Evolutionary conservation across 2,888 invertebrate genomes (phyloP).

Genomic region (Athalia cordata): DNA sequence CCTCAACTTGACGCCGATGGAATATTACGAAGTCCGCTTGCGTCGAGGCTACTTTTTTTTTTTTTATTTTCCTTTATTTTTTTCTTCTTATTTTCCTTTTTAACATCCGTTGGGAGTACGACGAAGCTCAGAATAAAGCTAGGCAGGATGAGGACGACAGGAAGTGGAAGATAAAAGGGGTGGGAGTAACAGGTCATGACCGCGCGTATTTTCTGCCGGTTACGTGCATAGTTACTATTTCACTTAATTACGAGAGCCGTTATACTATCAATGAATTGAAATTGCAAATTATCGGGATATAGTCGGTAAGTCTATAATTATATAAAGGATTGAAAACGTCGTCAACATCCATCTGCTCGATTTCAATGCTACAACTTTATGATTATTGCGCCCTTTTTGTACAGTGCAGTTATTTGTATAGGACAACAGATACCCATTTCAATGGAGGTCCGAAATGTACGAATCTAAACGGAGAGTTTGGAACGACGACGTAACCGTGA

Average conservation of each 20-base stretch:
- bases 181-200: not conserved
- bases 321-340: not conserved
- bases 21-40: constrained; percentile 56
- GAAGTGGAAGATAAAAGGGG: not conserved
- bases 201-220: not conserved
- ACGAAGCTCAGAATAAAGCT: not conserved
- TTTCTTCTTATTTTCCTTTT: not conserved
- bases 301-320: not conserved
- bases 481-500: not conserved
- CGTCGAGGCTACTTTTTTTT: constrained; percentile 24
- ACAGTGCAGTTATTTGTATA: not conserved
- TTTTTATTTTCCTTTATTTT: too few species aligned
- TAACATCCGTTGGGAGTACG: constrained; percentile 30
- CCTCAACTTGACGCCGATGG: constrained; percentile 58
- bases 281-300: not conserved
- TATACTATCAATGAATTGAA: too few species aligned
- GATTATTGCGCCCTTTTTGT: constrained; percentile 7
- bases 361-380: constrained; percentile 8
- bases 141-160: not conserved
- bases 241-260: not conserved
- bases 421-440: not conserved
- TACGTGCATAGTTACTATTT: not conserved
- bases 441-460: not conserved
- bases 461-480: not conserved
- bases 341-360: not conserved